phyloP scores from a whole-genome alignment of 1,140 invertebrate genomes.

The Phymastichus coffea region DNA sequence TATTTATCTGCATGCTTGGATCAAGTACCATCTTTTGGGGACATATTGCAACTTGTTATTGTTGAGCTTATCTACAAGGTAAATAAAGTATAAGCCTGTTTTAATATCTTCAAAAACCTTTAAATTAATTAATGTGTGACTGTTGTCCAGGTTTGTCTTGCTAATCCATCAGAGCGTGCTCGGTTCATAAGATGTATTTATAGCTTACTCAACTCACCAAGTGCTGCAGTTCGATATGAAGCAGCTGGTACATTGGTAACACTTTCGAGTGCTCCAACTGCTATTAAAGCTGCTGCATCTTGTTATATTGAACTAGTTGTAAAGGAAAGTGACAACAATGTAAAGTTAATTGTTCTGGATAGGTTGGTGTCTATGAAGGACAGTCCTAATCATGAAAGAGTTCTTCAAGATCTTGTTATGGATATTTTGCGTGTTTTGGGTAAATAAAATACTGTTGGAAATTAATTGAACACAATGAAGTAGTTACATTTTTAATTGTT shows the following conservation, averaged over 20 bases:
- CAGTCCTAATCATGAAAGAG: slow-evolving; percentile 83
- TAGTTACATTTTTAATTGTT: neutral
- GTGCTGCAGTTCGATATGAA: slow-evolving; percentile 96
- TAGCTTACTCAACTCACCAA: slow-evolving; percentile 93
- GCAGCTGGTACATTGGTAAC: slow-evolving; percentile 99
- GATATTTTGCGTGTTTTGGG: slow-evolving; percentile 93
- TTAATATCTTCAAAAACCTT: neutral
- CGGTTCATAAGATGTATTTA: slow-evolving; percentile 98
- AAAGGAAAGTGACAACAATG: slow-evolving; percentile 99
- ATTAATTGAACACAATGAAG: neutral
- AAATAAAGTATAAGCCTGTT: slow-evolving; percentile 8
- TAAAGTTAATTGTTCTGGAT: slow-evolving; percentile 97
- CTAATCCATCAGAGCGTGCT: slow-evolving; percentile 94
- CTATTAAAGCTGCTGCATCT: slow-evolving; percentile 93
- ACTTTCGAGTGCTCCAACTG: slow-evolving; percentile 92
- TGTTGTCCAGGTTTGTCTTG: slow-evolving; percentile 83
- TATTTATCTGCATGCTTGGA: slow-evolving; percentile 95
- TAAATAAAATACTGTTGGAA: slow-evolving; percentile 36
- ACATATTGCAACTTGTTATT: slow-evolving; percentile 97
- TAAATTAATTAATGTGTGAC: neutral
- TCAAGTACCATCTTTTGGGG: slow-evolving; percentile 91
- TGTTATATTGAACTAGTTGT: slow-evolving; percentile 99
- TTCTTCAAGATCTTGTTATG: slow-evolving; percentile 97
- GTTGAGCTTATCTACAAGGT: slow-evolving; percentile 99
- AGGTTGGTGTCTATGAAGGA: slow-evolving; percentile 88